Percentiles rank a stretch among this genome's conserved stretches.
Evolutionary conservation across 2,888 invertebrate species (phyloP).

Genomic region (Acrobasis consociella): DNA sequence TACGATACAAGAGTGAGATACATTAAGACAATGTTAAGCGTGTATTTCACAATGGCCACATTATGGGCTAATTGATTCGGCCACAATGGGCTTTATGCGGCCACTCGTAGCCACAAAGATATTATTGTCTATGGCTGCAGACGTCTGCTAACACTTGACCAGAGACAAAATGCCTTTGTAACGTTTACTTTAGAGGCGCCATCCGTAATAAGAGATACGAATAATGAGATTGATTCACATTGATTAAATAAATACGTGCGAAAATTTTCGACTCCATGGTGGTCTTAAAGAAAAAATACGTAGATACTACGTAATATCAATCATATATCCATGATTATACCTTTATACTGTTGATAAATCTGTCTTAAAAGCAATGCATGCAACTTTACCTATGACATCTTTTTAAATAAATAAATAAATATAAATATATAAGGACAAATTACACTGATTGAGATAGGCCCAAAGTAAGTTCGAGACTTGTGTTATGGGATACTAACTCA

Average conservation of each 20-base stretch:
- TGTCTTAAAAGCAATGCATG: too few relatives aligned
- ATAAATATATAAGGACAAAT: too few relatives aligned
- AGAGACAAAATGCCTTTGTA: conserved; percentile 82
- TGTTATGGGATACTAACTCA: too few relatives aligned
- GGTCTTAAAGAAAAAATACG: background rate
- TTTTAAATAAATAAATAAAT: too few relatives aligned
- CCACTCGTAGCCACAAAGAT: conserved; percentile 69
- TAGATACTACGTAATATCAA: too few relatives aligned
- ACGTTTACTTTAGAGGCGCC: conserved; percentile 73
- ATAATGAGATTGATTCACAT: conserved; percentile 40
- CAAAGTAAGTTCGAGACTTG: too few relatives aligned
- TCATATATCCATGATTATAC: too few relatives aligned
- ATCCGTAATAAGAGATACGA: conserved; percentile 70
- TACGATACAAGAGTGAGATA: conserved; percentile 74
- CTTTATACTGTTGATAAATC: too few relatives aligned
- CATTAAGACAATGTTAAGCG: conserved; percentile 79
- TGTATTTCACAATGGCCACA: conserved; percentile 75
- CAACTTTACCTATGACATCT: too few relatives aligned
- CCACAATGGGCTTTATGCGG: conserved; percentile 75
- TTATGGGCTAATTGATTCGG: conserved; percentile 79
- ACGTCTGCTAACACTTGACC: conserved; percentile 81
- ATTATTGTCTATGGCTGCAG: conserved; percentile 76
- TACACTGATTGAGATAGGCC: too few relatives aligned
- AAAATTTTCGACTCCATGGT: conserved; percentile 9
- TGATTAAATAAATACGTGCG: conserved; percentile 28